phyloP scores from a whole-genome alignment of 2,888 invertebrate species.

The Nephrotoma guestfalica region DNA sequence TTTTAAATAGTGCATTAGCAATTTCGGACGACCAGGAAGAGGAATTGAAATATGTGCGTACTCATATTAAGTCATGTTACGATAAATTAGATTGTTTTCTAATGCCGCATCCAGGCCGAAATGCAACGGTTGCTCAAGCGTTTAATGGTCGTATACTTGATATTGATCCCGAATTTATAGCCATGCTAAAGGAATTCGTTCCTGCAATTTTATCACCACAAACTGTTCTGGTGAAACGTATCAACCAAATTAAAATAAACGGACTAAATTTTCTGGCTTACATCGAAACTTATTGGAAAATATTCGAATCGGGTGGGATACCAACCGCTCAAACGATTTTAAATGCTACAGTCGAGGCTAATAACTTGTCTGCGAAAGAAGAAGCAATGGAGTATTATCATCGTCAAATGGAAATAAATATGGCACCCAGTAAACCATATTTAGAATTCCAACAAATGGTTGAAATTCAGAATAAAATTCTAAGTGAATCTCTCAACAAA shows the following conservation, averaged over 20 bases:
- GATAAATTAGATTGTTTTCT: slow-evolving; percentile 6
- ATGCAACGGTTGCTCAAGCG: background rate
- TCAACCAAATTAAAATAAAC: slow-evolving; percentile 1
- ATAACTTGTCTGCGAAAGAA: slow-evolving; percentile 7
- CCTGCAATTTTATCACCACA: slow-evolving; percentile 1
- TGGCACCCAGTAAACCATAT: background rate
- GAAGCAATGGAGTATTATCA: slow-evolving; percentile 5
- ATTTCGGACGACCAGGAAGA: slow-evolving; percentile 4
- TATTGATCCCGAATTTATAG: slow-evolving; percentile 9
- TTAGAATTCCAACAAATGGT: background rate
- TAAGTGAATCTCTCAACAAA: background rate
- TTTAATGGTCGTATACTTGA: slow-evolving; percentile 2
- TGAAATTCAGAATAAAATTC: background rate
- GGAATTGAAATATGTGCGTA: slow-evolving; percentile 4
- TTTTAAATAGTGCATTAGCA: background rate
- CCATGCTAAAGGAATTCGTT: background rate
- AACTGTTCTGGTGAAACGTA: background rate
- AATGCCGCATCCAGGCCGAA: slow-evolving; percentile 9
- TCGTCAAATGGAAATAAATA: background rate
- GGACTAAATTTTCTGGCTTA: background rate
- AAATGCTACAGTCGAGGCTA: slow-evolving; percentile 7
- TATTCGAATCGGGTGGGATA: slow-evolving; percentile 3
- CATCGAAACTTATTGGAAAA: slow-evolving; percentile 5
- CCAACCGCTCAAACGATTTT: slow-evolving; percentile 8
- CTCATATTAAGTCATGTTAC: slow-evolving; percentile 1